Evolutionary conservation across 2,888 invertebrate species (phyloP), one percentile per base, ranked within the genome.

Genomic region (Trachelus iudaicus): DNA sequence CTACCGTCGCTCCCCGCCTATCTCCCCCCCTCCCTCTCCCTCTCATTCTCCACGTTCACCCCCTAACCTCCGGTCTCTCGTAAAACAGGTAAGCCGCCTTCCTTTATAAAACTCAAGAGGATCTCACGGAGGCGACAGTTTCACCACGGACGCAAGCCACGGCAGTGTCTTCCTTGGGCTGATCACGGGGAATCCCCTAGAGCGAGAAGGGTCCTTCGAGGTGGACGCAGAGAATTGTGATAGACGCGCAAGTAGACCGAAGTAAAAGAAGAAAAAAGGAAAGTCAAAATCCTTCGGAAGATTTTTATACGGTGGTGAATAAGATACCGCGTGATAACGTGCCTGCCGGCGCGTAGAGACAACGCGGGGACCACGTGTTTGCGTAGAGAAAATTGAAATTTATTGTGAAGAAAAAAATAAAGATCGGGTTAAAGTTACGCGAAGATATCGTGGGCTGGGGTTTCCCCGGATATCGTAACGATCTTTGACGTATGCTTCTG

Each of bases 11-110:
- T 56, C 23, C 56, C 56, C 56, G 56, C 23, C 56, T 12, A 12
- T 12, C 12, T 3, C 9, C 11, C 3, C 0, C 12, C 3, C 35
- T 3, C 35, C 0, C 35, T 3, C 35, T 3, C 35, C 0, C 35
- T 3, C 35, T 15, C 56, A 23, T 56, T 9, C 56, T 23, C 23
- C 23, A 6, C 40, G 40, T 56, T 56, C 56, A 56, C 56, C 56
- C 56, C 56, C 56, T 56, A 56, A 56, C 56, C 56, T 1, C 56
- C 23, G 81, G 79, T 75, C 79, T 73, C 35, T 71, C 34, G 33
- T 34, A 34, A 31, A 56, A 74, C 79, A 81, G 81, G 81, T 80
- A 79, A 82, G 82, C 77, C 77, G 80, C 69, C 73, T 73, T 35
- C 69, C 35, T 34, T 73, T 33, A 68, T 73, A 73, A 69, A 34